Conservation (phyloP, 2,888 invertebrate genomes). For the Tiliacea citrago region DNA sequence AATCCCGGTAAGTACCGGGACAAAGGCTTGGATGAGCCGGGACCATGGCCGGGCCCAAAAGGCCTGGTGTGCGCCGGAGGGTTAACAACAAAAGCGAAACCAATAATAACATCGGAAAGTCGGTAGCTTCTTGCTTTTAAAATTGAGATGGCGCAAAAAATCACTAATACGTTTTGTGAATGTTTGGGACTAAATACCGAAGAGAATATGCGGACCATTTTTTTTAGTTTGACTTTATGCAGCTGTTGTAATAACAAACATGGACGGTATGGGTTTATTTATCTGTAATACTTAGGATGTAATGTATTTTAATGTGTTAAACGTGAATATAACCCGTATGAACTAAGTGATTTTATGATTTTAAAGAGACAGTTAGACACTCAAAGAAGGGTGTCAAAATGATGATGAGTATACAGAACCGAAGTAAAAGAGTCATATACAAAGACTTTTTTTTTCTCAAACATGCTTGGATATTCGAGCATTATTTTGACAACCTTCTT, state of each 20-base stretch:
- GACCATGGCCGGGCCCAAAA: constrained; percentile 75
- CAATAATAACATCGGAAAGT: constrained; percentile 88
- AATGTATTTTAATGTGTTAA: constrained; percentile 47
- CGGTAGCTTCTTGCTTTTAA: constrained; percentile 89
- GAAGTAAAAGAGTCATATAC: not conserved
- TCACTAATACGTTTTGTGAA: constrained; percentile 71
- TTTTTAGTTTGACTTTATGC: constrained; percentile 72
- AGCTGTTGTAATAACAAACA: constrained; percentile 75
- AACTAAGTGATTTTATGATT: not conserved
- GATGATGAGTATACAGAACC: not conserved
- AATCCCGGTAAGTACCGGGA: constrained; percentile 84
- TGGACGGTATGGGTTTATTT: constrained; percentile 64
- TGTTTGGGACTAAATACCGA: constrained; percentile 69
- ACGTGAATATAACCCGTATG: not conserved
- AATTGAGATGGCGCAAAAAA: constrained; percentile 80
- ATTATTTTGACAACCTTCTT: too few relatives aligned
- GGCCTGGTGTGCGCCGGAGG: constrained; percentile 82
- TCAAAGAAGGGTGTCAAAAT: not conserved
- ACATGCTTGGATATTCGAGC: too few relatives aligned
- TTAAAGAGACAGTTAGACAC: not conserved
- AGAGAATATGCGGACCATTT: constrained; percentile 68
- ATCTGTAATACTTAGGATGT: constrained; percentile 58
- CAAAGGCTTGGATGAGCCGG: constrained; percentile 81
- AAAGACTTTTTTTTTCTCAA: too few relatives aligned
- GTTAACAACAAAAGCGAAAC: constrained; percentile 81